Evolutionary conservation across 1,140 invertebrate genomes (phyloP).

Genomic region (Dendroctonus valens): DNA sequence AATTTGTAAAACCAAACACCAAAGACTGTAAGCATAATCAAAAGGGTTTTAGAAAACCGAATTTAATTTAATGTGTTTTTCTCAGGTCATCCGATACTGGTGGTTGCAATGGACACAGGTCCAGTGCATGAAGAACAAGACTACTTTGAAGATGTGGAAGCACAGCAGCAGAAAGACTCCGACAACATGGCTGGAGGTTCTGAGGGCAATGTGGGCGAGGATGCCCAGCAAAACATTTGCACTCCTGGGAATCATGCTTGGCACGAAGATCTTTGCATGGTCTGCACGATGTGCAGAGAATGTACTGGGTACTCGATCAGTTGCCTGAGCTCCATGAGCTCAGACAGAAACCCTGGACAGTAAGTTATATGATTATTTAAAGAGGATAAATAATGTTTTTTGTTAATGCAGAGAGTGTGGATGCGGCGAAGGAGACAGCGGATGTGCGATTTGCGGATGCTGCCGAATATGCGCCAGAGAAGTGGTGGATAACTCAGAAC

Average conservation of each 20-base stretch:
- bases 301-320: slow-evolving; percentile 89
- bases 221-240: slow-evolving; percentile 59
- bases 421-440: slow-evolving; percentile 92
- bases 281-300: slow-evolving; percentile 88
- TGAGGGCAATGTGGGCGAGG: slow-evolving; percentile 52
- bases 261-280: slow-evolving; percentile 80
- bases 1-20: slow-evolving; percentile 67
- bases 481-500: slow-evolving; percentile 56
- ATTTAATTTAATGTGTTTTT: background rate
- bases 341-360: slow-evolving; percentile 83
- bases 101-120: slow-evolving; percentile 64
- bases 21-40: slow-evolving; percentile 50
- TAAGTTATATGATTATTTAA: slow-evolving; percentile 56
- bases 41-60: background rate
- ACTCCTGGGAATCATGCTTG: slow-evolving; percentile 69
- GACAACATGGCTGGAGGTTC: slow-evolving; percentile 52
- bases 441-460: slow-evolving; percentile 88
- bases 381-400: background rate
- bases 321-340: slow-evolving; percentile 75
- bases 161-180: slow-evolving; percentile 38
- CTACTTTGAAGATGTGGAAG: slow-evolving; percentile 44
- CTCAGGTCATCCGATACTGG: slow-evolving; percentile 13
- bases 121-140: slow-evolving; percentile 60
- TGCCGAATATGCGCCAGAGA: slow-evolving; percentile 84
- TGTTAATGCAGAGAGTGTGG: slow-evolving; percentile 74